These are phyloP conservation scores for Oreochromis aureus DNA, from an alignment of 2,113 vertebrate genomes.

Conservation along the genomic window DNA sequence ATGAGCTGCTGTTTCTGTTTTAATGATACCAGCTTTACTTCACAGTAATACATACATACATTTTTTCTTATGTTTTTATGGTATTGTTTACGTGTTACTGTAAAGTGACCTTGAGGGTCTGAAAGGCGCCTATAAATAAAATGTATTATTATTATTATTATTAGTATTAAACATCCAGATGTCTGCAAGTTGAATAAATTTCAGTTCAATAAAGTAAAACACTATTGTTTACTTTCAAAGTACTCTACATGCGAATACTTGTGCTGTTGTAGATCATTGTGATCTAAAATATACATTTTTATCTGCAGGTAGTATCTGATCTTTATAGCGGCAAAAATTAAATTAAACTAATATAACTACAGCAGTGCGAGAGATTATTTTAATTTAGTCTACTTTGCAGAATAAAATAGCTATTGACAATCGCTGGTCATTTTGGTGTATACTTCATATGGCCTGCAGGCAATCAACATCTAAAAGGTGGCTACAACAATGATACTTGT, in stretches of 20 bases:
- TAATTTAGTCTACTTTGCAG: neutral
- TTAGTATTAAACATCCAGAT: neutral
- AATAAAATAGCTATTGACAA: neutral
- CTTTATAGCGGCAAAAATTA: neutral
- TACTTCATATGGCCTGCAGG: constrained; percentile 18
- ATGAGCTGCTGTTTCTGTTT: neutral
- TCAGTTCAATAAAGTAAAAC: neutral
- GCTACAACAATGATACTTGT: constrained; percentile 44
- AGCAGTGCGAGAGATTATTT: neutral
- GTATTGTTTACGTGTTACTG: too few species aligned
- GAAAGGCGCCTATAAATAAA: too few species aligned
- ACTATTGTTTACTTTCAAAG: neutral
- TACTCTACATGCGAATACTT: neutral
- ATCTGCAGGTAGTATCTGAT: neutral
- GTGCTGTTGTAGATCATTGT: neutral
- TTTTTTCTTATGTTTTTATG: too few species aligned
- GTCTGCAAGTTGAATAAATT: neutral
- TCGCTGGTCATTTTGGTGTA: neutral
- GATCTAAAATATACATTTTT: neutral
- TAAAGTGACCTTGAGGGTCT: too few species aligned
- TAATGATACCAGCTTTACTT: neutral
- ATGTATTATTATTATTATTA: too few species aligned
- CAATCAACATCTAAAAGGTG: constrained; percentile 6
- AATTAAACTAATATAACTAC: neutral
- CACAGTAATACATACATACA: neutral